These are phyloP conservation scores for Callyntrura sp. DNA, from an alignment of 2,888 invertebrate species.

Conservation along the genomic window DNA sequence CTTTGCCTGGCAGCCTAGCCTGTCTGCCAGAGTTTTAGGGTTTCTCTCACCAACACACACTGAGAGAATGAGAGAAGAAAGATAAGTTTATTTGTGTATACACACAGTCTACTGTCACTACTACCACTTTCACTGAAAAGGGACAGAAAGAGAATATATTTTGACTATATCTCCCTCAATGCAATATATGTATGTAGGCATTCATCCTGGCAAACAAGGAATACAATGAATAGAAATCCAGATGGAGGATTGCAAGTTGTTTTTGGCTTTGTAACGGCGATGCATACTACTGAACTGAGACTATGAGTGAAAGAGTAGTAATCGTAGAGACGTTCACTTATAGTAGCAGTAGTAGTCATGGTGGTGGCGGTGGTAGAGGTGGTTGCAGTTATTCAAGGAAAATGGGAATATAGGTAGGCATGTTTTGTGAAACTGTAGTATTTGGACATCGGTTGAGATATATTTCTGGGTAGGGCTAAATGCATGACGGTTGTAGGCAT, in stretches of 20 bases:
- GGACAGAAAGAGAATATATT: slow-evolving; percentile 6
- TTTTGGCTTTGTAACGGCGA: slow-evolving; percentile 46
- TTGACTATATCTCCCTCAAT: background rate
- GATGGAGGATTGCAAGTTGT: slow-evolving; percentile 35
- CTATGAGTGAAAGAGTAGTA: no score
- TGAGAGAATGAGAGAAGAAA: slow-evolving; percentile 5
- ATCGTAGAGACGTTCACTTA: slow-evolving; percentile 16
- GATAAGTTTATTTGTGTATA: slow-evolving; percentile 13
- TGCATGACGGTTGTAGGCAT: background rate
- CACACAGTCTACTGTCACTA: background rate
- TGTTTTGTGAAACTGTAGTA: no score
- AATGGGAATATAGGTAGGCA: background rate
- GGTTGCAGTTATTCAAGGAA: slow-evolving; percentile 44
- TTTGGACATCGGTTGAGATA: background rate
- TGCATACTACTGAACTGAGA: background rate
- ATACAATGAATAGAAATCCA: slow-evolving; percentile 55
- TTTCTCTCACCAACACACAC: background rate
- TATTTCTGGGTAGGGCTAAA: background rate
- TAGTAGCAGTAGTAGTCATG: background rate
- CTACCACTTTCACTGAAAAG: background rate
- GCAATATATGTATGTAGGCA: slow-evolving; percentile 10
- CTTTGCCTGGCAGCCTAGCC: slow-evolving; percentile 14
- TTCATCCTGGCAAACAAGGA: slow-evolving; percentile 40
- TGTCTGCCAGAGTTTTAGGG: slow-evolving; percentile 9
- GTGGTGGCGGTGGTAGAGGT: slow-evolving; percentile 1